phyloP scores from a whole-genome alignment of 2,888 invertebrate genomes.

The Drosophila robusta region DNA sequence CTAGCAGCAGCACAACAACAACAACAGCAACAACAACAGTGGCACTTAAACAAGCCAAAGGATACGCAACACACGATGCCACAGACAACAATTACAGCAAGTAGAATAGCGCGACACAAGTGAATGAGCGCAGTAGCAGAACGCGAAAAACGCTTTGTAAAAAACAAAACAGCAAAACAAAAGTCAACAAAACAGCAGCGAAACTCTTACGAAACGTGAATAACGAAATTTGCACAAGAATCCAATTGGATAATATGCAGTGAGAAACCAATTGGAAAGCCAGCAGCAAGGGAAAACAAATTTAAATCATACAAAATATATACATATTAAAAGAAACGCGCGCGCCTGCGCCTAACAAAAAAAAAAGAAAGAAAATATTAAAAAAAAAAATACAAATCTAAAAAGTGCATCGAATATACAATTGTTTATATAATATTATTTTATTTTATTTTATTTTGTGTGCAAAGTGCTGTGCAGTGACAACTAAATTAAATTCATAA shows the following conservation, averaged over 20 bases:
- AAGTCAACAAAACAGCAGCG: slow-evolving; percentile 8
- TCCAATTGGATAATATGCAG: slow-evolving; percentile 14
- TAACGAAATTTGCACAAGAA: slow-evolving; percentile 32
- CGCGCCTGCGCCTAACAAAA: slow-evolving; percentile 40
- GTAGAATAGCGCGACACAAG: slow-evolving; percentile 39
- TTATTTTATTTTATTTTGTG: slow-evolving; percentile 52
- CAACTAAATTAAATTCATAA: slow-evolving; percentile 5
- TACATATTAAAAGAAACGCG: slow-evolving; percentile 13
- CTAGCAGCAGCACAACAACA: slow-evolving; percentile 1
- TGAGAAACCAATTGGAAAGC: slow-evolving; percentile 10
- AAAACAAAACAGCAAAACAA: slow-evolving; percentile 2
- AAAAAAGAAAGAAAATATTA: slow-evolving; percentile 2
- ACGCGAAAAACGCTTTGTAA: slow-evolving; percentile 1
- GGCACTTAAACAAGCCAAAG: slow-evolving; percentile 43
- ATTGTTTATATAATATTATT: slow-evolving; percentile 11
- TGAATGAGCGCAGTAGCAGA: slow-evolving; percentile 24
- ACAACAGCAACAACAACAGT: slow-evolving; percentile 13
- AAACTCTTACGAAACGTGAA: slow-evolving; percentile 62
- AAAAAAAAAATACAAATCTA: not conserved
- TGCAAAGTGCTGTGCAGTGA: slow-evolving; percentile 44
- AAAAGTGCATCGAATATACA: slow-evolving; percentile 15
- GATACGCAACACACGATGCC: slow-evolving; percentile 39
- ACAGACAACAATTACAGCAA: slow-evolving; percentile 46
- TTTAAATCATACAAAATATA: slow-evolving; percentile 12
- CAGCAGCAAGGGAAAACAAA: slow-evolving; percentile 5